phyloP scores from a whole-genome alignment of 2,888 invertebrate genomes.

The Panzeria rudis region DNA sequence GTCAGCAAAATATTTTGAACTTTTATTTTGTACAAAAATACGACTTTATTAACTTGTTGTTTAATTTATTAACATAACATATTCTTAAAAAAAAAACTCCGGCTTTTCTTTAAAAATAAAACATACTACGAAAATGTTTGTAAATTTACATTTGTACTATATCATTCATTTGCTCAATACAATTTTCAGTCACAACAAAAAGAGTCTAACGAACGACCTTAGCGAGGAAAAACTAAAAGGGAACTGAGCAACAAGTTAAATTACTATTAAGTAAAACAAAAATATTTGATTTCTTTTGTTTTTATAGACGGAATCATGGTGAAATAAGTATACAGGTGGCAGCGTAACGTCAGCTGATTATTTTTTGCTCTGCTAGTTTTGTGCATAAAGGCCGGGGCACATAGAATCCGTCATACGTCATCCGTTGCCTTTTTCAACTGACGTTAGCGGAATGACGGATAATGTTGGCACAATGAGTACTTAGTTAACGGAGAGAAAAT shows the following conservation, averaged over 20 bases:
- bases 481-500: too few relatives aligned
- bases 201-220: slow-evolving; percentile 28
- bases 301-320: slow-evolving; percentile 15
- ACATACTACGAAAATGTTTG: slow-evolving; percentile 15
- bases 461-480: too few relatives aligned
- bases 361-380: too few relatives aligned
- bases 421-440: too few relatives aligned
- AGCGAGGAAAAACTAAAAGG: slow-evolving; percentile 36
- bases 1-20: neutral
- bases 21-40: slow-evolving; percentile 16
- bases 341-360: too few relatives aligned
- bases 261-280: slow-evolving; percentile 5
- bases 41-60: slow-evolving; percentile 8
- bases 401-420: too few relatives aligned
- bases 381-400: too few relatives aligned
- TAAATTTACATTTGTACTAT: slow-evolving; percentile 23
- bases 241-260: slow-evolving; percentile 61
- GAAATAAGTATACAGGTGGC: too few relatives aligned
- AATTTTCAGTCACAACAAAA: neutral
- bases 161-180: slow-evolving; percentile 7
- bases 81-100: slow-evolving; percentile 12
- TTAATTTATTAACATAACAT: slow-evolving; percentile 1
- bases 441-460: too few relatives aligned
- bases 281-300: slow-evolving; percentile 18
- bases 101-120: slow-evolving; percentile 38